Conservation (phyloP, 2,888 invertebrate genomes). For the Pocota personata region DNA sequence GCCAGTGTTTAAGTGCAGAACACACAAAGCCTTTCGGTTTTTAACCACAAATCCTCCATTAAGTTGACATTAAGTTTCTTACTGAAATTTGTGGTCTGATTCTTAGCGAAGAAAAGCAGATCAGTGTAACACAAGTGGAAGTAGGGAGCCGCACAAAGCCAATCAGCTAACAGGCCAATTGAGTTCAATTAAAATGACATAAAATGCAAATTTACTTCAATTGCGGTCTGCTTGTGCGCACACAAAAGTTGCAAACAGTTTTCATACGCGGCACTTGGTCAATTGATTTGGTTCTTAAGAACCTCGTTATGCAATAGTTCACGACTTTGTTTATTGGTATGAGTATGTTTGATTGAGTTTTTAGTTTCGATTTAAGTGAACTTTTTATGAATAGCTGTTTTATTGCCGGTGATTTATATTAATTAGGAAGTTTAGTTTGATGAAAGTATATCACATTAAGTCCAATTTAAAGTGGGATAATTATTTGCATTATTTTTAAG, state of each 20-base stretch:
- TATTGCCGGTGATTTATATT: neutral
- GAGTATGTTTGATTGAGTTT: neutral
- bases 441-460: neutral
- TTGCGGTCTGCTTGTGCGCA: neutral
- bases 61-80: neutral
- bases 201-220: slow-evolving; percentile 21
- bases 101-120: neutral
- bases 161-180: slow-evolving; percentile 6
- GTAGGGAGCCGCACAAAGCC: neutral
- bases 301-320: neutral
- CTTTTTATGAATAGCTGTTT: neutral
- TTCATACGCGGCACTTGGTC: neutral
- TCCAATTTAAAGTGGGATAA: neutral
- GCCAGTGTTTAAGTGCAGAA: neutral
- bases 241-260: neutral
- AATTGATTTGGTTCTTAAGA: neutral
- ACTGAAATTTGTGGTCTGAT: neutral
- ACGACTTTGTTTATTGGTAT: neutral
- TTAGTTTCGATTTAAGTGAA: neutral
- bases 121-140: neutral
- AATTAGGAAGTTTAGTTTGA: neutral
- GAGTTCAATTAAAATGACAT: slow-evolving; percentile 31
- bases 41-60: neutral
- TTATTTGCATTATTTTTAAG: too few relatives aligned
- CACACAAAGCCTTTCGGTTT: neutral